phyloP scores from a whole-genome alignment of 1,140 invertebrate genomes.

The Pinna nobilis region DNA sequence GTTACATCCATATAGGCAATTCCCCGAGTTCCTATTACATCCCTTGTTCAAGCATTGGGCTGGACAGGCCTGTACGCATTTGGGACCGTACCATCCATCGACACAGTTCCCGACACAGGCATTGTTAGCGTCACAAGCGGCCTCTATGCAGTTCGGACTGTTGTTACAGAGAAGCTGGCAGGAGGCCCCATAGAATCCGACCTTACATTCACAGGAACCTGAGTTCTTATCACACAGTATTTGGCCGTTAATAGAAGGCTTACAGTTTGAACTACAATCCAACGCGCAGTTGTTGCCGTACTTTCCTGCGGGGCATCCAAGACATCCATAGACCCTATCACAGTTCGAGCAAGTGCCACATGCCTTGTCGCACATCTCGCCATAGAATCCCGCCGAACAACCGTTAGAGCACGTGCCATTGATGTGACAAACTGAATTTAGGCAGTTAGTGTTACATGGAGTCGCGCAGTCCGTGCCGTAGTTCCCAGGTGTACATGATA shows the following conservation, averaged over 20 bases:
- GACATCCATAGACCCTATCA: background rate
- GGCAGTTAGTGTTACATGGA: slow-evolving; percentile 9
- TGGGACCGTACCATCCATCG: slow-evolving; percentile 6
- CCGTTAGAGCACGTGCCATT: background rate
- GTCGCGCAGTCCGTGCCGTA: background rate
- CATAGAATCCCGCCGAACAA: slow-evolving; percentile 19
- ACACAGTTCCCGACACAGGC: slow-evolving; percentile 20
- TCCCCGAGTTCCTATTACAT: slow-evolving; percentile 7
- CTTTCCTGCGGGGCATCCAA: slow-evolving; percentile 21
- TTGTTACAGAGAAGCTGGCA: slow-evolving; percentile 21
- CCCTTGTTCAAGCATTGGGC: background rate
- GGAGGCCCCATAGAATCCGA: slow-evolving; percentile 19
- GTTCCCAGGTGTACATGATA: background rate
- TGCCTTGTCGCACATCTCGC: slow-evolving; percentile 2
- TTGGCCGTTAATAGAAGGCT: background rate
- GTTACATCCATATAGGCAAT: slow-evolving; percentile 7
- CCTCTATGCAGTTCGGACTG: slow-evolving; percentile 8
- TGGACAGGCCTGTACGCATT: slow-evolving; percentile 1
- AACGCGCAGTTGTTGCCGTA: slow-evolving; percentile 20
- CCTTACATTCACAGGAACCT: slow-evolving; percentile 26
- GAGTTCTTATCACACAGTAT: background rate
- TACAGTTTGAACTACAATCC: slow-evolving; percentile 29
- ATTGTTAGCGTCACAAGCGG: slow-evolving; percentile 7
- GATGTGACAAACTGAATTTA: background rate
- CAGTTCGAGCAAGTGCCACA: slow-evolving; percentile 21